Base-by-base conservation (phyloP, 2,888 invertebrate species). In the Onthophagus sagittarius region DNA sequence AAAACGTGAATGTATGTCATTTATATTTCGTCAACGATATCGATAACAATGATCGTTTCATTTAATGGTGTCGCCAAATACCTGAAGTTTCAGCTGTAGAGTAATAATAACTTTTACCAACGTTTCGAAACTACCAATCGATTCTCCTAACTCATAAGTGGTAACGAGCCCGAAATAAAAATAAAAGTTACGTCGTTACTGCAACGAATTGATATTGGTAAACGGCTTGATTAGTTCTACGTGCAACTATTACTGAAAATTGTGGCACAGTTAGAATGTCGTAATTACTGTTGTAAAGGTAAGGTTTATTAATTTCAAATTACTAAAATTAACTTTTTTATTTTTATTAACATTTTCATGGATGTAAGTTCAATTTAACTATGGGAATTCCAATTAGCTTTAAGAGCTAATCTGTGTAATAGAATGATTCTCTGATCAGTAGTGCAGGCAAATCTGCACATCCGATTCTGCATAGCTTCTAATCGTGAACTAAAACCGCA, bases 21-120 rank as follows among this genome's bases (percentile, higher is more conserved):
- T 73, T 73, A 53, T 75, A 73, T 75, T 75, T 73, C 72, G 73
- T 76, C 77, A 77, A 76, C 76, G 75, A 72, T 62, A 65, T 65
- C 75, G 71, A 72, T 75, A 77, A 75, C 75, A 31, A 72, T 72
- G 53, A 73, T 72, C 75, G 74, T 77, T 77, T 63, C 32, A 64
- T 74, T 76, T 77, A 77, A 77, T 74, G 77, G 73, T 71, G 73
- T 74, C 74, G 72, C 73, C 73, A 71, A 76, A 76, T 73, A 75
- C 74, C 73, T 72, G 72, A 72, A 69, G 74, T 75, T 75, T 71
- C 70, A 69, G 73, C 32, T 65, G 63, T 69, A 23, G 64, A 53
- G 63, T 71, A 72, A 76, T 72, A 71, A 73, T 72, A 75, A 70
- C 73, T 72, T 73, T 75, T 74, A 74, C 53, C 63, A 63, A 39